Evolutionary conservation across 30 jellyfish, hydroid and myxozoan species (phyloP), one percentile per base, ranked within the genome.

Genomic region (Phacellophora camtschatica): DNA sequence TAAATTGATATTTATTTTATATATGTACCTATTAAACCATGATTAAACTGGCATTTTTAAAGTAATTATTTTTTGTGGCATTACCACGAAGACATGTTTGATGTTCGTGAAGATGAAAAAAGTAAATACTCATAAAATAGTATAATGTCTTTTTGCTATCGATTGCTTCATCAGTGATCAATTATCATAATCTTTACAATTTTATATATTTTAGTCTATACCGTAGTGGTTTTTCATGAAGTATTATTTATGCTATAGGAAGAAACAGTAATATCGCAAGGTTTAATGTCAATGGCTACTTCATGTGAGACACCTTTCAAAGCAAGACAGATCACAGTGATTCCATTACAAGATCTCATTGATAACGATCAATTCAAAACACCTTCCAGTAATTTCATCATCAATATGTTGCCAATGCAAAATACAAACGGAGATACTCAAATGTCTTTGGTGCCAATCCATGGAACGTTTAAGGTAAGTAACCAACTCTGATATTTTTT

Each of bases 311-410:
- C 91, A 18, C 91, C 91, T 2, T 66, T 20, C 46, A 78, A 64
- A 48, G 19, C 91, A 35, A 46, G 66, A 20, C 81, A 58, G 31
- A 19, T 69, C 7, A 82, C 81, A 28, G 81, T 82, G 36, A 82
- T 82, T 0, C 94, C 94, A 13, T 46, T 82, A 2, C 86, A 68
- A 56, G 86, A 68, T 37, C 56, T 82, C 62, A 66, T 70, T 12
- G 86, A 68, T 24, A 72, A 59, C 19, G 94, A 68, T 45, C 94
- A 68, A 72, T 33, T 80, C 32, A 80, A 48, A 29, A 63, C 91
- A 20, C 83, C 84, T 13, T 62, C 83, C 25, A 64, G 70, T 36
- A 80, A 80, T 29, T 31, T 80, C 54, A 42, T 80, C 77, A n/a
- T 80, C 82, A 80, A 80, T 31, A 51, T 67, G 68, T 31, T 70